Percentiles rank a stretch among this genome's conserved stretches.
phyloP scores from a whole-genome alignment of 2,797 vertebrate genomes.

The Enteromius paludinosus region DNA sequence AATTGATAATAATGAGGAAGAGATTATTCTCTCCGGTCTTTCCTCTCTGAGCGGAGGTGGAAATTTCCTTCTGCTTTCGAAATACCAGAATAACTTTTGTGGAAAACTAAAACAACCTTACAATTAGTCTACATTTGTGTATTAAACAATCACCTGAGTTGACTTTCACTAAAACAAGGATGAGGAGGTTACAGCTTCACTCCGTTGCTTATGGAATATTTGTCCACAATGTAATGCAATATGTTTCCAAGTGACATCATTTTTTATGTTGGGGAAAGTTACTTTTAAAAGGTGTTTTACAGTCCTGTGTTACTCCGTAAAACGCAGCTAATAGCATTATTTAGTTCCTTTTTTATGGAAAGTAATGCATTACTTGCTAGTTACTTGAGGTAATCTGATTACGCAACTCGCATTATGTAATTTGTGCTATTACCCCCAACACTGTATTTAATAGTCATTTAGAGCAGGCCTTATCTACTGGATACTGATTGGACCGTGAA shows the following conservation, averaged over 20 bases:
- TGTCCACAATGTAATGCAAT: background rate
- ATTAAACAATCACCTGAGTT: background rate
- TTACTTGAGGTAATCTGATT: background rate
- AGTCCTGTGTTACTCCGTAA: background rate
- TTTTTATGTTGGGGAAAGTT: background rate
- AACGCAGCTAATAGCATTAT: background rate
- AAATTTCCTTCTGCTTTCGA: conserved; percentile 12
- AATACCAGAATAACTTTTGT: background rate
- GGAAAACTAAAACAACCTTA: conserved; percentile 1
- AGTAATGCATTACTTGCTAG: background rate
- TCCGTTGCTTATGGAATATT: background rate
- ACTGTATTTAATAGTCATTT: background rate
- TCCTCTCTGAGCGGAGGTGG: conserved; percentile 46
- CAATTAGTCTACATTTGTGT: background rate
- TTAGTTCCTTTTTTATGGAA: background rate
- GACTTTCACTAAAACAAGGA: background rate
- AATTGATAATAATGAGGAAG: conserved; percentile 80
- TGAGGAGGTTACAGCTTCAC: background rate
- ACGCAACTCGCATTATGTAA: background rate
- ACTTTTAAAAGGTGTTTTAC: background rate
- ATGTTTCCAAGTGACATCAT: background rate
- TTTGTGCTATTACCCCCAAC: background rate
- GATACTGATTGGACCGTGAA: background rate
- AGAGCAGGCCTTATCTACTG: background rate
- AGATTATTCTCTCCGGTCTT: conserved; percentile 63